Evolutionary conservation across 2,113 vertebrate genomes (phyloP).

Genomic region (Jacana jacana): DNA sequence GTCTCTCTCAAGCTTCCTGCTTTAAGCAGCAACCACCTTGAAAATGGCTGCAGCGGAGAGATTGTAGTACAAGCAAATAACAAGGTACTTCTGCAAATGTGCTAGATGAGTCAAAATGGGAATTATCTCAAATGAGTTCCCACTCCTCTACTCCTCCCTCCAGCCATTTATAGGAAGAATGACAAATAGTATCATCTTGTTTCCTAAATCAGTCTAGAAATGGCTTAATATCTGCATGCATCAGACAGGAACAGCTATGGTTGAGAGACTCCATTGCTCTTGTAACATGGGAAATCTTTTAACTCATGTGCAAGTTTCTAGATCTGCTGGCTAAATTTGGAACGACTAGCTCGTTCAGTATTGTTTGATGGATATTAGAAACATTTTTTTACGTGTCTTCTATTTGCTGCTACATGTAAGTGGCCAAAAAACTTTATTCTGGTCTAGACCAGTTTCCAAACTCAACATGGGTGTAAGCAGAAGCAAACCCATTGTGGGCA

Average conservation of each 20-base stretch:
- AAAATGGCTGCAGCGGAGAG: neutral
- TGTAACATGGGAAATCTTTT: neutral
- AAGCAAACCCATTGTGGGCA: neutral
- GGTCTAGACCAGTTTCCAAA: neutral
- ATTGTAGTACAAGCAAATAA: neutral
- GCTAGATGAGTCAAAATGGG: neutral
- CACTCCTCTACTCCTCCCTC: neutral
- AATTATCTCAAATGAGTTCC: neutral
- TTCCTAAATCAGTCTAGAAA: neutral
- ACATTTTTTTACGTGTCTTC: neutral
- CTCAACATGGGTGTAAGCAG: neutral
- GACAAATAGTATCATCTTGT: neutral
- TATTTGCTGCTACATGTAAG: neutral
- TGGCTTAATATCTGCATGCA: neutral
- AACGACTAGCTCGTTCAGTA: neutral
- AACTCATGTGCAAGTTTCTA: neutral
- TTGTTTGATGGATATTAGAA: neutral
- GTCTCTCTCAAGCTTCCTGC: slow-evolving; percentile 4
- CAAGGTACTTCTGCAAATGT: neutral
- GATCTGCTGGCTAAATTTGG: neutral
- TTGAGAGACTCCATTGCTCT: neutral
- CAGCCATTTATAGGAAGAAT: neutral
- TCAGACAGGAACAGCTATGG: neutral
- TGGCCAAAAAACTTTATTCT: neutral
- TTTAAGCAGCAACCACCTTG: neutral